phyloP scores from a whole-genome alignment of 2,888 invertebrate species.

The Cosmia pyralina region DNA sequence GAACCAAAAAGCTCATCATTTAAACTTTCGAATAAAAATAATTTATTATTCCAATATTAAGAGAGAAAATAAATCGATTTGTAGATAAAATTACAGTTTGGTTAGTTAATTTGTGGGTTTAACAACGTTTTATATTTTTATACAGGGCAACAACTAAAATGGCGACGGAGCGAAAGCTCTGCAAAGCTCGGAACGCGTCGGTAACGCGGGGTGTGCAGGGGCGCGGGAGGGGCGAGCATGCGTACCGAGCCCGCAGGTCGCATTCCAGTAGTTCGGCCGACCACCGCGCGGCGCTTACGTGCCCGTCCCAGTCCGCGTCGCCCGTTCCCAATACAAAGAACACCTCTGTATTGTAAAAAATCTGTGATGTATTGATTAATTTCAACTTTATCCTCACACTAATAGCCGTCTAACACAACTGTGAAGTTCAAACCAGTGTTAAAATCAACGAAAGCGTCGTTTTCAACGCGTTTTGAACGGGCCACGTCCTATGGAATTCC shows the following conservation, averaged over 20 bases:
- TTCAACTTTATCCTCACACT: slow-evolving; percentile 82
- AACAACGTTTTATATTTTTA: slow-evolving; percentile 8
- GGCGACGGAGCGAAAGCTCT: slow-evolving; percentile 74
- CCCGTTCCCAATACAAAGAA: slow-evolving; percentile 88
- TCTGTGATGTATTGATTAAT: slow-evolving; percentile 91
- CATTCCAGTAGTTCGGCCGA: slow-evolving; percentile 88
- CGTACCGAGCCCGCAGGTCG: slow-evolving; percentile 82
- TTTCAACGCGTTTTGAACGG: slow-evolving; percentile 78
- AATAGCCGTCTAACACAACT: slow-evolving; percentile 70
- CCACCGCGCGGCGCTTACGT: slow-evolving; percentile 83
- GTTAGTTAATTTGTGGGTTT: not conserved
- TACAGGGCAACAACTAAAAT: slow-evolving; percentile 56
- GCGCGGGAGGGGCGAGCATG: slow-evolving; percentile 80
- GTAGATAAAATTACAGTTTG: not conserved
- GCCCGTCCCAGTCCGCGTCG: slow-evolving; percentile 74
- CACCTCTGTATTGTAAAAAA: slow-evolving; percentile 89
- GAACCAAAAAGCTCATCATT: slow-evolving; percentile 61
- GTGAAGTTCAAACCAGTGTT: slow-evolving; percentile 70
- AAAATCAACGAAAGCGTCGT: slow-evolving; percentile 72
- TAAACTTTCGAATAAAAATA: slow-evolving; percentile 21
- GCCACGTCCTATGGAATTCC: slow-evolving; percentile 90
- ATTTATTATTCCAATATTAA: not conserved
- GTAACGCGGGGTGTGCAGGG: slow-evolving; percentile 67
- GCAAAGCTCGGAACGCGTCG: slow-evolving; percentile 82
- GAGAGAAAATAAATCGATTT: not conserved